A percentile compares a stretch with the other conserved stretches of the same genome.
Evolutionary conservation across 92 coral and sea anemone species (phyloP).

Genomic region (Blastomussa wellsi): DNA sequence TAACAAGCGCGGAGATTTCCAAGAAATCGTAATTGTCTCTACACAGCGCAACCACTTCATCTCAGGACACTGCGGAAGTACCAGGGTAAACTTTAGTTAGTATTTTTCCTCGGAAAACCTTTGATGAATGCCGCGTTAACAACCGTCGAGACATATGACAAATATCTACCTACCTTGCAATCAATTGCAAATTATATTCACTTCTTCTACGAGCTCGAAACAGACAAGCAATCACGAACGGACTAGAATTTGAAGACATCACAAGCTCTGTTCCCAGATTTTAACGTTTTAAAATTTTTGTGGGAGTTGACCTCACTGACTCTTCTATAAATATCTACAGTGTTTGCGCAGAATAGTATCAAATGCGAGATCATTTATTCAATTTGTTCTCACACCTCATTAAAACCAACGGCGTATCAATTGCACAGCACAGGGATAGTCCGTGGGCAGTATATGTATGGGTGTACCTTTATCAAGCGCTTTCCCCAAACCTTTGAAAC

Average conservation of each 20-base stretch:
- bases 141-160: slow-evolving; percentile 26
- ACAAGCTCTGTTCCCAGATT: not conserved
- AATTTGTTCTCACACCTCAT: slow-evolving; percentile 18
- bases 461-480: not conserved
- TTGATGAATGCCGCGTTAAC: slow-evolving; percentile 24
- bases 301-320: not conserved
- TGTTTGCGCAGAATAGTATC: slow-evolving; percentile 5
- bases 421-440: too few species aligned
- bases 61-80: not conserved
- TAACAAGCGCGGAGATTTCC: not conserved
- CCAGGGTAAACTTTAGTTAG: not conserved
- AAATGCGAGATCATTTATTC: slow-evolving; percentile 12
- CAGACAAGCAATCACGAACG: not conserved
- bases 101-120: not conserved
- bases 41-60: not conserved
- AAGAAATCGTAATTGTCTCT: not conserved
- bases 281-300: too few species aligned
- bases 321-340: not conserved
- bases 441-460: too few species aligned
- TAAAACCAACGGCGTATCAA: not conserved
- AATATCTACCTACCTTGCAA: not conserved
- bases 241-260: not conserved
- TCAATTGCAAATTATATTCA: not conserved
- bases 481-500: not conserved
- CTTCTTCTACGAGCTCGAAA: not conserved